These are phyloP conservation scores for Euura saliciscinereae DNA, from an alignment of 1,140 invertebrate genomes.

Conservation along the genomic window DNA sequence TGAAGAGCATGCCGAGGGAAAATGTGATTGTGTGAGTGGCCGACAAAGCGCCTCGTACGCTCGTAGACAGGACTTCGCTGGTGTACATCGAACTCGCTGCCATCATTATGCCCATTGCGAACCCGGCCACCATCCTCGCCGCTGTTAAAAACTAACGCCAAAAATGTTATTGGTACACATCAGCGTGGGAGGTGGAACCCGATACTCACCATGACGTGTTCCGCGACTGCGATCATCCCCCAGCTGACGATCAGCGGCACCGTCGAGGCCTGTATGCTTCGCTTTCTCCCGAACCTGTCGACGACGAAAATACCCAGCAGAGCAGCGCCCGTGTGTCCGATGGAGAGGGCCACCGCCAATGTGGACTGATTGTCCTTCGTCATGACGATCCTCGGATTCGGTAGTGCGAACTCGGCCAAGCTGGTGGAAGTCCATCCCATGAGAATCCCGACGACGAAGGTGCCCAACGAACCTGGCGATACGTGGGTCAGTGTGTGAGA, in stretches of 20 bases:
- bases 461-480: conserved; percentile 30
- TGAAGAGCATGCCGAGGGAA: conserved; percentile 57
- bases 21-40: conserved; percentile 64
- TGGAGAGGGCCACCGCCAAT: conserved; percentile 51
- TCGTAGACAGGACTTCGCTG: conserved; percentile 67
- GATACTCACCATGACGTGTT: conserved; percentile 56
- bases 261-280: conserved; percentile 64
- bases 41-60: conserved; percentile 67
- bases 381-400: conserved; percentile 33
- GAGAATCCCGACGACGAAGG: conserved; percentile 37
- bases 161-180: conserved; percentile 7
- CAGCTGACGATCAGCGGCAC: conserved; percentile 67
- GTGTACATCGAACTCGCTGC: conserved; percentile 68
- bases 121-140: conserved; percentile 62
- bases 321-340: conserved; percentile 56
- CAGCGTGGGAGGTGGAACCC: conserved; percentile 16
- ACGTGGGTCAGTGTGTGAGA: neutral
- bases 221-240: conserved; percentile 63
- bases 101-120: conserved; percentile 68
- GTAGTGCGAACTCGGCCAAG: conserved; percentile 43
- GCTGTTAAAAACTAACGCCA: conserved; percentile 33
- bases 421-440: conserved; percentile 58
- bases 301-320: conserved; percentile 39
- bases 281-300: conserved; percentile 69
- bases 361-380: conserved; percentile 44